Percentiles rank a stretch among this genome's conserved stretches.
Evolutionary conservation across 2,888 invertebrate genomes (phyloP).

Genomic region (Linnaemya tessellans): DNA sequence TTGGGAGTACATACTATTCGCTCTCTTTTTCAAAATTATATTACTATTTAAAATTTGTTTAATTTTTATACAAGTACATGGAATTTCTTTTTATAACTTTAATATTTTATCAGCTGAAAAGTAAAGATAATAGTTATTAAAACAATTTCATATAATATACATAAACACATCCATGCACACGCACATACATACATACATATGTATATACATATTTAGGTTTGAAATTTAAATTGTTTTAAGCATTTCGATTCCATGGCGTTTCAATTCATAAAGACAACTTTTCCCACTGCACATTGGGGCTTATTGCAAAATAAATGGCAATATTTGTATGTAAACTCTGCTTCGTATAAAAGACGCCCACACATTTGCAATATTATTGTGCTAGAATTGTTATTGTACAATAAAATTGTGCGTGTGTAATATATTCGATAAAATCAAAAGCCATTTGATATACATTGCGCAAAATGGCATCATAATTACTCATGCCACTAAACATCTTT

Average conservation of each 20-base stretch:
- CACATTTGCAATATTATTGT: too few relatives aligned
- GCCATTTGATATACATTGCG: too few relatives aligned
- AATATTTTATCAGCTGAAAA: slow-evolving; percentile 38
- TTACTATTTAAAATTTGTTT: slow-evolving; percentile 2
- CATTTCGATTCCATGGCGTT: neutral
- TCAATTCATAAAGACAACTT: neutral
- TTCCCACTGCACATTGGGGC: neutral
- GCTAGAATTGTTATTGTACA: too few relatives aligned
- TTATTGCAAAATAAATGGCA: neutral
- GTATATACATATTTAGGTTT: neutral
- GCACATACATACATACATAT: too few relatives aligned
- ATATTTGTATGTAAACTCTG: neutral
- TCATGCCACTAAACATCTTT: too few relatives aligned
- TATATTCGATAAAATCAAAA: too few relatives aligned
- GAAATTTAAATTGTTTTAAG: neutral
- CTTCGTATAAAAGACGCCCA: too few relatives aligned
- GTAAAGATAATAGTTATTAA: slow-evolving; percentile 47
- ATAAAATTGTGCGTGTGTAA: too few relatives aligned
- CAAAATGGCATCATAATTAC: too few relatives aligned
- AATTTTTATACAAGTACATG: neutral
- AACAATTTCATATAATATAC: too few relatives aligned
- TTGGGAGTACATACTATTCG: neutral
- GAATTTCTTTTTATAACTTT: neutral
- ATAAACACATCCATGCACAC: too few relatives aligned
- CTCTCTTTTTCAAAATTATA: neutral